Evolutionary conservation across 2,888 invertebrate genomes (phyloP).

Genomic region (Lissonota sp.): DNA sequence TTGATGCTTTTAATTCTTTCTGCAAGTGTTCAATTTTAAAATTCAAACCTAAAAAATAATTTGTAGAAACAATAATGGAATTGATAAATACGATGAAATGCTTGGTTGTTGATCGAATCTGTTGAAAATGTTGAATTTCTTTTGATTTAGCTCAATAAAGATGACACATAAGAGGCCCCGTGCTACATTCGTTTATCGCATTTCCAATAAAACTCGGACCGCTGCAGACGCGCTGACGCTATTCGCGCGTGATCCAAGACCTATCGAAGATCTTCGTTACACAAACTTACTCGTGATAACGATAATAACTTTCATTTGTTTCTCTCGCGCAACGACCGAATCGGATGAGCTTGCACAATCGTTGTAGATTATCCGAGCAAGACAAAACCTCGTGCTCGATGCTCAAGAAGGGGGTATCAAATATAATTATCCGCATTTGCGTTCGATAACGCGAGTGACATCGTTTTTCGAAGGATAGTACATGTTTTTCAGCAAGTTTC

Average conservation of each 20-base stretch:
- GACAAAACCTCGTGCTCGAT: conserved; percentile 28
- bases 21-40: too few species aligned
- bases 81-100: too few species aligned
- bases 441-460: conserved; percentile 37
- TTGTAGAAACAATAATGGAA: too few species aligned
- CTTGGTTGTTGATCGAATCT: too few species aligned
- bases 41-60: too few species aligned
- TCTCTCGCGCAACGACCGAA: conserved; percentile 8
- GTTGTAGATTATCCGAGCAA: conserved; percentile 30
- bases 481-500: too few species aligned
- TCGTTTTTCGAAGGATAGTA: conserved; percentile 21
- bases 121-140: too few species aligned
- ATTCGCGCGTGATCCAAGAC: conserved; percentile 51
- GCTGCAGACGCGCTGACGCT: conserved; percentile 1
- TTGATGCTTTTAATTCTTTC: neutral
- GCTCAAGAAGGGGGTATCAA: conserved; percentile 10
- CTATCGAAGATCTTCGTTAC: conserved; percentile 42
- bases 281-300: neutral
- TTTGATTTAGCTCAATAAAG: neutral
- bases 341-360: conserved; percentile 28
- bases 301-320: conserved; percentile 43
- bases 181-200: conserved; percentile 38
- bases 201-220: conserved; percentile 15
- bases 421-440: conserved; percentile 14
- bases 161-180: conserved; percentile 32